Evolutionary conservation across 2,888 invertebrate genomes (phyloP).

Genomic region (Stenotaenia linearis): DNA sequence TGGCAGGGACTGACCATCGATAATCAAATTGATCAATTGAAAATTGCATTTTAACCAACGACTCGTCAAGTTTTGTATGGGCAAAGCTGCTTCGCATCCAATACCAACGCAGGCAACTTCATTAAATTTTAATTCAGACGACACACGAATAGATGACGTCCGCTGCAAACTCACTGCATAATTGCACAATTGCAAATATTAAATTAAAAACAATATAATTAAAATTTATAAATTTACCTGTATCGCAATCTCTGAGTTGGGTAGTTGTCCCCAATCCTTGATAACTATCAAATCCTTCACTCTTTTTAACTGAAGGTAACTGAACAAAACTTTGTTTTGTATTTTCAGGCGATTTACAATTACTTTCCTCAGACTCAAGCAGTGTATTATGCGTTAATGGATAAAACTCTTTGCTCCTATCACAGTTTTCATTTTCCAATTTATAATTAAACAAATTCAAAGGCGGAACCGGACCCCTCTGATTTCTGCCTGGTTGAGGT

Average conservation of each 20-base stretch:
- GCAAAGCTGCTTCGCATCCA: background rate
- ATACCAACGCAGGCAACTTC: constrained; percentile 28
- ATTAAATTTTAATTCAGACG: background rate
- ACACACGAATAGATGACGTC: background rate
- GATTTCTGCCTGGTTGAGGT: background rate
- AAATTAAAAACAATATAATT: background rate
- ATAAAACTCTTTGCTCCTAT: background rate
- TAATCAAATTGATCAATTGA: background rate
- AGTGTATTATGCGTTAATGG: background rate
- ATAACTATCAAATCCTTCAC: background rate
- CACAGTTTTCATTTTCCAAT: background rate
- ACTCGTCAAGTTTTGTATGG: constrained; percentile 1
- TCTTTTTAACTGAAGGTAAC: background rate
- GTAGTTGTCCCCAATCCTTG: background rate
- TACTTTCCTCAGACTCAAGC: background rate
- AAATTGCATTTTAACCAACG: constrained; percentile 19
- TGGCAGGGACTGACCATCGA: constrained; percentile 12
- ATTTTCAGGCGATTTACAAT: background rate
- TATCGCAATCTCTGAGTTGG: background rate
- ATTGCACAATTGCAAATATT: too few species aligned
- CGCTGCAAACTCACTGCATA: constrained; percentile 24
- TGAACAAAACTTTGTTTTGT: background rate
- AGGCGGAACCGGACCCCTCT: background rate
- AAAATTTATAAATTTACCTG: background rate
- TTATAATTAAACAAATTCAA: background rate